Evolutionary conservation across 2,888 invertebrate genomes (phyloP).

Genomic region (Agrilus biguttatus): DNA sequence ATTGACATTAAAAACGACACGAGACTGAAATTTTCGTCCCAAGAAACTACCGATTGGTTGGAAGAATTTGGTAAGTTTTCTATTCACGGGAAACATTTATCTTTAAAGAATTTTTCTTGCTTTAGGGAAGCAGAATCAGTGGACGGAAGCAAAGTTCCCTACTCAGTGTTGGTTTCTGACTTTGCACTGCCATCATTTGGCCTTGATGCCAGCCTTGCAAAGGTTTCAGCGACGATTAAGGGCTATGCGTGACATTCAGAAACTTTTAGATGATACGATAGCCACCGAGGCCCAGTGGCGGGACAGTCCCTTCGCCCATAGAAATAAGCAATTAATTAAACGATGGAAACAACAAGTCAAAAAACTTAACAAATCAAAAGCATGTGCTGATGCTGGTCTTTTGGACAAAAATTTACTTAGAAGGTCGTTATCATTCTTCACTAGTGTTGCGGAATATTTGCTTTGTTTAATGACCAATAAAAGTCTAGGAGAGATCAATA

Average conservation of each 20-base stretch:
- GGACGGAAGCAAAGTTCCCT: constrained; percentile 78
- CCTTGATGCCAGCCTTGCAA: constrained; percentile 76
- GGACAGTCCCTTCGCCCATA: constrained; percentile 54
- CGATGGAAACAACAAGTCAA: constrained; percentile 82
- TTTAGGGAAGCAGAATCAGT: constrained; percentile 41
- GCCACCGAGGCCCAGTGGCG: constrained; percentile 74
- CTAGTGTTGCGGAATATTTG: constrained; percentile 69
- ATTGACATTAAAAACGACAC: constrained; percentile 67
- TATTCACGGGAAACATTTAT: background rate
- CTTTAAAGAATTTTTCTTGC: constrained; percentile 5
- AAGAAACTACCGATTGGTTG: constrained; percentile 68
- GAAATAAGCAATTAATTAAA: constrained; percentile 71
- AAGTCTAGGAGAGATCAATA: constrained; percentile 34
- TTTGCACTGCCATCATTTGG: constrained; percentile 84
- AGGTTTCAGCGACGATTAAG: constrained; percentile 65
- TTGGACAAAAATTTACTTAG: constrained; percentile 72
- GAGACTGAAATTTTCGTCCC: constrained; percentile 65
- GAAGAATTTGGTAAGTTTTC: constrained; percentile 42
- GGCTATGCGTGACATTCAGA: constrained; percentile 73
- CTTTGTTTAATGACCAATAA: constrained; percentile 46
- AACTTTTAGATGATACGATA: constrained; percentile 71
- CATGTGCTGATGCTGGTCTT: constrained; percentile 81
- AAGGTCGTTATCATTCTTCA: constrained; percentile 75
- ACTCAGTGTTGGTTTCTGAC: constrained; percentile 97
- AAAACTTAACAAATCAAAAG: constrained; percentile 64